Percentiles rank a stretch among this genome's conserved stretches.
Evolutionary conservation across 2,888 invertebrate species (phyloP).

Genomic region (Drosophila monieri): DNA sequence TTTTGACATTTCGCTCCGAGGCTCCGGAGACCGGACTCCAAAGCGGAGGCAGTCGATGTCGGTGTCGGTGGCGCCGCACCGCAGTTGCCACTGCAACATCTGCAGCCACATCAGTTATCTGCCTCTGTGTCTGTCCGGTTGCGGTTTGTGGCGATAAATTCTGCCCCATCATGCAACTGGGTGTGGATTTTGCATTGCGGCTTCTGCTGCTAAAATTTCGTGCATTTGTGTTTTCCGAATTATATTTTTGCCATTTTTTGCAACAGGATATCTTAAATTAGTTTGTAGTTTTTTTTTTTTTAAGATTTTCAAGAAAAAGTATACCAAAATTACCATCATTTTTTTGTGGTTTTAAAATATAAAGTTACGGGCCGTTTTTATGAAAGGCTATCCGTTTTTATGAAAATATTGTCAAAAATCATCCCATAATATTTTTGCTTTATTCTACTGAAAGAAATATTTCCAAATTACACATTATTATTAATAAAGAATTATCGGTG

Average conservation of each 20-base stretch:
- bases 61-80: slow-evolving; percentile 56
- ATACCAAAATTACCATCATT: too few relatives aligned
- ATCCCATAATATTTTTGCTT: too few relatives aligned
- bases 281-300: background rate
- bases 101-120: slow-evolving; percentile 36
- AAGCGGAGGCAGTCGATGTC: slow-evolving; percentile 13
- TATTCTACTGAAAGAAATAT: too few relatives aligned
- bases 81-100: slow-evolving; percentile 49
- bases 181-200: slow-evolving; percentile 47
- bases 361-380: too few relatives aligned
- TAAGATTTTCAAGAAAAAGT: too few relatives aligned
- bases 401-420: too few relatives aligned
- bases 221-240: background rate
- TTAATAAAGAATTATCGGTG: too few relatives aligned
- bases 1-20: slow-evolving; percentile 61
- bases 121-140: slow-evolving; percentile 30
- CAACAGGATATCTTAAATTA: background rate
- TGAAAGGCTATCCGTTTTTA: too few relatives aligned
- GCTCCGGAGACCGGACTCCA: slow-evolving; percentile 17
- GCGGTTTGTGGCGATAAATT: slow-evolving; percentile 51
- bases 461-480: too few relatives aligned
- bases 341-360: too few relatives aligned
- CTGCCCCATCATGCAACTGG: slow-evolving; percentile 43
- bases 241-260: background rate
- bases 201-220: slow-evolving; percentile 28